Base-by-base conservation (phyloP, 2,888 invertebrate genomes). In the Lepidocyrtoides sp. region DNA sequence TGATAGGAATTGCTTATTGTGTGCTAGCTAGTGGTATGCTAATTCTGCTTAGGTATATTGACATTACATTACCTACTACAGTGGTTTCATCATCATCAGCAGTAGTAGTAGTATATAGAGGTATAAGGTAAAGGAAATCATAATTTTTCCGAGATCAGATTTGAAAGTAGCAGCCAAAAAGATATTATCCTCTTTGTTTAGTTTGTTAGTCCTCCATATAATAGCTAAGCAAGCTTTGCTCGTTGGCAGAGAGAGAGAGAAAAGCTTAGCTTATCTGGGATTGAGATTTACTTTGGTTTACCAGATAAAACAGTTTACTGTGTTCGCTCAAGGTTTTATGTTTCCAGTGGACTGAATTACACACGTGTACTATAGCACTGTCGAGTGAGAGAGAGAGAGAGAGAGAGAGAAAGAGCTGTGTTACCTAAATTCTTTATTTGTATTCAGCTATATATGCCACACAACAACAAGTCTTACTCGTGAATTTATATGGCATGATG, bases 101-200 rank as follows among this genome's bases (percentile, higher is more conserved):
- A n/a, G n/a, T n/a, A n/a, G n/a, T n/a, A n/a, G n/a, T n/a, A n/a
- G n/a, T n/a, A 12, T 5, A 23, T n/a, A 41, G 41, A 7, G 10
- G 41, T 41, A n/a, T 32, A 32, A 14, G n/a, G 41, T 41, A 41
- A 36, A 51, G 69, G 20, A 69, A 69, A 69, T 69, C 20, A 41
- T 41, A 69, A 69, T 69, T 69, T 41, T 41, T 20, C n/a, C 17
- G 69, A 26, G 14, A 69, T 69, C 69, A 69, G 69, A 69, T 69
- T 69, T 41, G 20, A 36, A 69, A 51, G 60, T 60, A 60, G 57
- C 4, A 66, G 12, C 44, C 2, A 44, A 23, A 69, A 8, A 69
- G 32, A 69, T 69, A 66, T 20, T 41, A 57, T 23, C 10, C 12
- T 23, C 23, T 29, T 60, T 60, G 29, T 29, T 63, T 57, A 8